A percentile compares a stretch with the other conserved stretches of the same genome.
These are phyloP conservation scores for Synodontis membranacea DNA, from an alignment of 2,113 vertebrate genomes.

Conservation along the genomic window DNA sequence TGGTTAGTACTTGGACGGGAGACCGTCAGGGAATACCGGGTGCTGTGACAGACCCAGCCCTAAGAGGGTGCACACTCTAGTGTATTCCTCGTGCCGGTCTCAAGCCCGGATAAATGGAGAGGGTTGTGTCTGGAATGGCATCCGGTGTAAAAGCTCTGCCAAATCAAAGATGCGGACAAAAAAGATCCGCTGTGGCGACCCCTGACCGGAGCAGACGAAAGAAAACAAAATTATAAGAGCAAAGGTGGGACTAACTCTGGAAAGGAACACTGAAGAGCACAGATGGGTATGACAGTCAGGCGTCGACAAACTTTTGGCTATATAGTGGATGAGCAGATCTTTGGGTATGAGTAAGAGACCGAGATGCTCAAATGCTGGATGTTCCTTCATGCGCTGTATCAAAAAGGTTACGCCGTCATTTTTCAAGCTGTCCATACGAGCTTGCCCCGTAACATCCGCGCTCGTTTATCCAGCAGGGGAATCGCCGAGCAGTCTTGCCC, in stretches of 20 bases:
- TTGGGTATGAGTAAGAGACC: constrained; percentile 11
- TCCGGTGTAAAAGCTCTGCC: too few relatives aligned
- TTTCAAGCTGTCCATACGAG: constrained; percentile 60
- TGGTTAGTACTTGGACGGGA: too few relatives aligned
- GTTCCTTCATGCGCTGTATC: constrained; percentile 63
- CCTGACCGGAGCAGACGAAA: too few relatives aligned
- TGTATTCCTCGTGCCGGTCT: too few relatives aligned
- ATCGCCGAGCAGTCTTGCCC: constrained; percentile 52
- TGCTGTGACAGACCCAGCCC: too few relatives aligned
- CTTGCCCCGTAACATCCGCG: constrained; percentile 68
- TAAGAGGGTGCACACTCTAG: too few relatives aligned
- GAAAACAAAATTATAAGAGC: too few relatives aligned
- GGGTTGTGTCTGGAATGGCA: too few relatives aligned
- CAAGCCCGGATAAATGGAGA: too few relatives aligned
- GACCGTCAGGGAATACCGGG: too few relatives aligned
- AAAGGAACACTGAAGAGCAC: background rate
- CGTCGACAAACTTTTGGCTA: background rate
- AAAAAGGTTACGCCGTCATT: constrained; percentile 67
- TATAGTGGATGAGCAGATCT: constrained; percentile 13
- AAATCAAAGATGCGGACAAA: too few relatives aligned
- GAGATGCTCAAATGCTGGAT: constrained; percentile 56
- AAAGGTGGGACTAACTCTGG: background rate
- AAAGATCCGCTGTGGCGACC: too few relatives aligned
- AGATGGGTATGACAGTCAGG: background rate
- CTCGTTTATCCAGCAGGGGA: constrained; percentile 64